Evolutionary conservation across 2,113 vertebrate species (phyloP).

Genomic region (Taurulus bubalis): DNA sequence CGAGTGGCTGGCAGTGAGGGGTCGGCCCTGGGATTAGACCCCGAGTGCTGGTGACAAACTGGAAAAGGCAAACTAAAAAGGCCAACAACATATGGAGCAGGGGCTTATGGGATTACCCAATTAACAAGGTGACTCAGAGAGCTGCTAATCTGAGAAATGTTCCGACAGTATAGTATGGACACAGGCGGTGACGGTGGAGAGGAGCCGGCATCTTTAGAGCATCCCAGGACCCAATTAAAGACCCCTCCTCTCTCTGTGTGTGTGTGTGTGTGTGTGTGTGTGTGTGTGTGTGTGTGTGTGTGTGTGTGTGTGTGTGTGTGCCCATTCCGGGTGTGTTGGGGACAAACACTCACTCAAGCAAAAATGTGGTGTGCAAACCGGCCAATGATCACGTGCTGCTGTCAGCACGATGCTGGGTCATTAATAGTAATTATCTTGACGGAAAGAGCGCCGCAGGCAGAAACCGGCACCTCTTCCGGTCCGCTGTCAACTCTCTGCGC

Average conservation of each 20-base stretch:
- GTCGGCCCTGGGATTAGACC: constrained; percentile 46
- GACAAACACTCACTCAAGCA: background rate
- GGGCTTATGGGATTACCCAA: constrained; percentile 89
- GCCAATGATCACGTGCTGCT: background rate
- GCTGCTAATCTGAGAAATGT: constrained; percentile 75
- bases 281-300: no score
- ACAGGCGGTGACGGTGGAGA: constrained; percentile 37
- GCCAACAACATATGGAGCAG: constrained; percentile 87
- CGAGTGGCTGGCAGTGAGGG: constrained; percentile 35
- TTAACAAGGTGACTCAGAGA: constrained; percentile 83
- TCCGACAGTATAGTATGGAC: constrained; percentile 49
- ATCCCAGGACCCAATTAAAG: constrained; percentile 54
- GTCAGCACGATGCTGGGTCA: constrained; percentile 30
- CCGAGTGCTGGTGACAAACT: constrained; percentile 52
- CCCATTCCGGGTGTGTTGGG: background rate
- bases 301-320: background rate
- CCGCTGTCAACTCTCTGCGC: constrained; percentile 33
- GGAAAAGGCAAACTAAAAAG: constrained; percentile 80
- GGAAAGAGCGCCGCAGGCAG: constrained; percentile 37
- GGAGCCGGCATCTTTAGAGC: constrained; percentile 18
- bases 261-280: no score
- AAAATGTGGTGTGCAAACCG: background rate
- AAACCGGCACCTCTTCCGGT: constrained; percentile 13
- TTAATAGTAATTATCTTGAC: constrained; percentile 49
- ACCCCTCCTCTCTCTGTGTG: background rate